Evolutionary conservation across 2,888 invertebrate genomes (phyloP).

Genomic region (Capitulum mitella): DNA sequence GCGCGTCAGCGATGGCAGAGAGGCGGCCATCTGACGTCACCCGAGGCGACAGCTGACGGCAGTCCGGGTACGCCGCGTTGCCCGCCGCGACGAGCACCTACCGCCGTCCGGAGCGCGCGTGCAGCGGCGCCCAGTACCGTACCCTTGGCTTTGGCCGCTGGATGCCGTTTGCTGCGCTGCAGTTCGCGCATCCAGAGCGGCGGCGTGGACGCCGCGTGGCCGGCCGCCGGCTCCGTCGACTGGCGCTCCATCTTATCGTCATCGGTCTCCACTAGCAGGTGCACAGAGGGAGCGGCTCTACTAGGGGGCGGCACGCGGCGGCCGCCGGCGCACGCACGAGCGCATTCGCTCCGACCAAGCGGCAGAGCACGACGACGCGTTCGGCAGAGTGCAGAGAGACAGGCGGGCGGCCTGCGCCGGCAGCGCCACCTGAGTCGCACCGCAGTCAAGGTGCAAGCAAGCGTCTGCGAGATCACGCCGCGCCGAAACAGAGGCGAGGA

Average conservation of each 20-base stretch:
- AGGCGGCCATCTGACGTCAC: no score
- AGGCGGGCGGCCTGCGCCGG: no score
- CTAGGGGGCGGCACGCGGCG: background rate
- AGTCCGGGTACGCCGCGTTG: no score
- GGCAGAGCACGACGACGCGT: background rate
- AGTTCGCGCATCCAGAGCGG: slow-evolving; percentile 8
- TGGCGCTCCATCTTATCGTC: background rate
- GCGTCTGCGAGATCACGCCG: no score
- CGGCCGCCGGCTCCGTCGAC: background rate
- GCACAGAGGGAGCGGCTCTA: background rate
- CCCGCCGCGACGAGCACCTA: no score
- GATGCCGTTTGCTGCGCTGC: background rate
- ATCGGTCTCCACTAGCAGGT: slow-evolving; percentile 1
- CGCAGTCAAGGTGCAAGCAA: no score
- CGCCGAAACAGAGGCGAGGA: no score
- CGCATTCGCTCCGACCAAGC: background rate
- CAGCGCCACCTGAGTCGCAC: no score
- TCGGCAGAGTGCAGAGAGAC: background rate
- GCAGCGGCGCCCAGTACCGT: background rate
- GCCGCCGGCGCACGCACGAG: background rate
- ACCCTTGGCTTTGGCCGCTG: background rate
- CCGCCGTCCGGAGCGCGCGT: no score
- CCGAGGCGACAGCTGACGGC: no score
- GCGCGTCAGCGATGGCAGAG: no score
- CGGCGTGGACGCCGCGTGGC: background rate